Evolutionary conservation across 2,888 invertebrate species (phyloP), one percentile per base, ranked within the genome.

Genomic region (Prosopocoilus inquinatus): DNA sequence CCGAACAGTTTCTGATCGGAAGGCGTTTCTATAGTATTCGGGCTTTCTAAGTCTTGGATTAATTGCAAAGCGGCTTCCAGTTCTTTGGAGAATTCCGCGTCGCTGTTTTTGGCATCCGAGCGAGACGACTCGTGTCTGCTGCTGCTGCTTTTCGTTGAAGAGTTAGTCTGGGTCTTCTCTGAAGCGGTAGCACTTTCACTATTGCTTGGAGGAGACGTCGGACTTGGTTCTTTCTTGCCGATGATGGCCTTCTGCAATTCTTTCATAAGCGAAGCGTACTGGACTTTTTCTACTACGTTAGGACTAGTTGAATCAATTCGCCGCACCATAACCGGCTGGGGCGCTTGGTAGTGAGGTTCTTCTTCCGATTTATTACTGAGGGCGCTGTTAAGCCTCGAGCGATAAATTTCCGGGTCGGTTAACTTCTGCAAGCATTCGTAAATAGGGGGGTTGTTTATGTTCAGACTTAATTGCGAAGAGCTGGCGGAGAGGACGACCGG

Each of bases 1-100:
- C 61, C 54, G 13, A 64, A 64, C 34, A 67, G 64, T 56, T 73
- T 74, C 9, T 72, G 62, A 54, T 78, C 78, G 3, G 78, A 78
- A 0, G 78, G 78, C 11, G 78, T 79, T 56, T 79, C 79, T 43
- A 75, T 72, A 15, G 79, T 79, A 59, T 78, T 79, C 2, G 80
- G 80, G 64, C 79, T 79, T 63, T 79, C 80, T 57, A 80, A 64
- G 63, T 80, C 80, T 65, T 79, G 80, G 49, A 80, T 79, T 36
- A 80, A 65, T 62, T 80, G 79, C 32, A 80, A 66, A 3, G 79
- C 80, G 2, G 80, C 80, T 61, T 80, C 80, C 50, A 80, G 65
- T 64, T 80, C 79, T 61, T 78, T 79, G 33, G 78, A 78, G 62
- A 79, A 79, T 60, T 79, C 79, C 2, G 77, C 73, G 60, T 79